Base-by-base conservation (phyloP, 2,113 vertebrate species). In the Labrus mixtus region DNA sequence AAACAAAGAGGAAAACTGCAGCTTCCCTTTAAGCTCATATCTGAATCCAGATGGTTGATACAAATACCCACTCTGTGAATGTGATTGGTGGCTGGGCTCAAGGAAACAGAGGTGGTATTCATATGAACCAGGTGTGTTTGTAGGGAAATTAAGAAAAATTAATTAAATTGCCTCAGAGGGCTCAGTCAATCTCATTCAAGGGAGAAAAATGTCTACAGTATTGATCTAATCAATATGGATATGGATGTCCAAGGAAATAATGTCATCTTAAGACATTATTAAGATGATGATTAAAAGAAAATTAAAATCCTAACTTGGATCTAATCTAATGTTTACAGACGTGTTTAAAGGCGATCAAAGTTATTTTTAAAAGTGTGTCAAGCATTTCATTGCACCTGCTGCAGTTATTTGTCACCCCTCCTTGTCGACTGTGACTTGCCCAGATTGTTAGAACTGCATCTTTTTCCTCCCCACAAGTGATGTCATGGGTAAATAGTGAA, bases 71-170 rank as follows among this genome's bases (percentile, higher is more conserved):
- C 53, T 4, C 19, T 33, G 58, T 12, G 39, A 60, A 36, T 50
- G 37, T 64, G 25, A 58, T 20, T 11, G 0, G 10, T 61, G 22
- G 22, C 16, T 2, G 6, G 45, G 2, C 36, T 51, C 41, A 12
- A 17, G 8, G n/a, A 20, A 65, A 23, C 33, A 5, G 23, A 77
- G 16, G 22, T 20, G 62, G 0, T 4, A 16, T 62, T 62, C 56
- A 51, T 11, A 33, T 46, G 50, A 58, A 36, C 20, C 56, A 76
- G 58, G 29, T 48, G 70, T 56, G 41, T 67, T 59, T 72, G 54
- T 29, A 60, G 56, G 37, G 15, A 72, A 60, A 78, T 70, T 20
- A 36, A 85, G 83, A 68, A 19, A 75, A 74, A 80, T 63, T 3
- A 83, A 80, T 66, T 68, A 69, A 60, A 72, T 41, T 45, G 45